Conservation (phyloP, 2,113 vertebrate species). For the Acinonyx jubatus region DNA sequence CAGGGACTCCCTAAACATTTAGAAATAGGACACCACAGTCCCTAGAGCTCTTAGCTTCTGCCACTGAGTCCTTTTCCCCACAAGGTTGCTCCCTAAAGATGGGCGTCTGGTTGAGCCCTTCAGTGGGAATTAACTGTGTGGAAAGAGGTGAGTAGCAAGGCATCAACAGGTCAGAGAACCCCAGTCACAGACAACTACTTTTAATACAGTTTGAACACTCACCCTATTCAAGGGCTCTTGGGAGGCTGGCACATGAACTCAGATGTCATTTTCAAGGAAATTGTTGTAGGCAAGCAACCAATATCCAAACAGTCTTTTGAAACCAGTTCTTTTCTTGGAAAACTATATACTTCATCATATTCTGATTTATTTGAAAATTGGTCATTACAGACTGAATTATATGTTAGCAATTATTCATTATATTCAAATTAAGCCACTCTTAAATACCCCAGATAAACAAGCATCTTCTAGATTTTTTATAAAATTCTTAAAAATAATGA, state of each 20-base stretch:
- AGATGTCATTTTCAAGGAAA: not conserved
- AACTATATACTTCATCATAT: not conserved
- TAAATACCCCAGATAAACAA: not conserved
- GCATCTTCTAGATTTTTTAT: not conserved
- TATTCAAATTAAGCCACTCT: not conserved
- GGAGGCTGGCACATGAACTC: not conserved
- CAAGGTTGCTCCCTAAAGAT: not conserved
- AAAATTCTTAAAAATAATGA: not conserved
- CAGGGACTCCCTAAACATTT: not conserved
- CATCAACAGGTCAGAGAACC: not conserved
- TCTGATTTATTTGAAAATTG: constrained; percentile 30
- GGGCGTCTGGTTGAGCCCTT: not conserved
- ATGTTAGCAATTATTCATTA: not conserved
- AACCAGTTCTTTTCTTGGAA: not conserved
- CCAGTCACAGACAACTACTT: not conserved
- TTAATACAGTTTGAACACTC: not conserved
- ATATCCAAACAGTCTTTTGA: not conserved
- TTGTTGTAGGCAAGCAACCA: not conserved
- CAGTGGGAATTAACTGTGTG: not conserved
- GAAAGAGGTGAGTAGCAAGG: not conserved
- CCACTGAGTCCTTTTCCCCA: not conserved
- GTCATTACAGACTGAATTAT: not conserved
- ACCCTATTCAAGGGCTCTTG: not conserved
- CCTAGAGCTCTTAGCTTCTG: not conserved
- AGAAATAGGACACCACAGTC: not conserved